Evolutionary conservation across 2,888 invertebrate species (phyloP), one percentile per base, ranked within the genome.

Genomic region (Actias luna): DNA sequence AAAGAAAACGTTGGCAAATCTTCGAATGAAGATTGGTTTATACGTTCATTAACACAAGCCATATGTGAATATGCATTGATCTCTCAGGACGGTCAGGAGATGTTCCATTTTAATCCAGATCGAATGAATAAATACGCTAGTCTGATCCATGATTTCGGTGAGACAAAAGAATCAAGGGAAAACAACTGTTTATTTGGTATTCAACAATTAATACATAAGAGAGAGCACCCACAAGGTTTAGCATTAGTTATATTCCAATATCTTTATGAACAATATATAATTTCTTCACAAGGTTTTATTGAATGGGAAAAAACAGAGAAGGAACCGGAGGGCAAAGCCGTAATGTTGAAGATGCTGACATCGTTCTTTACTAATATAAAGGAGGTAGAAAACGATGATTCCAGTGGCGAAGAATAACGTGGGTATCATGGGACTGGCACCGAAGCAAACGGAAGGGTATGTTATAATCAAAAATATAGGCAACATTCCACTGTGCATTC

Each of bases 181-280:
- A 92, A 97, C 64, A 96, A 97, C 84, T 97, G 97, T 79, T 93
- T 98, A 71, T 96, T 95, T 84, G 97, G 97, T 62, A 94, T 98
- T 74, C 98, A 98, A 84, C 94, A 96, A 65, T 93, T 97, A 67
- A 94, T 97, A 74, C 93, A 95, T 80, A 94, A 94, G 82, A 90
- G 97, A 80, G 96, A 97, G 82, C 96, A 98, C 92, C 98, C 98
- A 35, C 89, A 93, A 92, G 94, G 96, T 71, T 86, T 98, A 73
- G 93, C 98, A 67, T 89, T 95, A 78, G 93, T 94, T 71, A 95
- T 98, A 78, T 96, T 97, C 93, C 95, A 95, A 82, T 94, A 94
- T 78, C 91, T 98, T 61, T 96, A 96, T 82, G 97, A 98, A 75
- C 94, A 95, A 80, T 95, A 95, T 79, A 93, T 96, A 67, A 95